Evolutionary conservation across 2,888 invertebrate genomes (phyloP).

Genomic region (Apotomis turbidana): DNA sequence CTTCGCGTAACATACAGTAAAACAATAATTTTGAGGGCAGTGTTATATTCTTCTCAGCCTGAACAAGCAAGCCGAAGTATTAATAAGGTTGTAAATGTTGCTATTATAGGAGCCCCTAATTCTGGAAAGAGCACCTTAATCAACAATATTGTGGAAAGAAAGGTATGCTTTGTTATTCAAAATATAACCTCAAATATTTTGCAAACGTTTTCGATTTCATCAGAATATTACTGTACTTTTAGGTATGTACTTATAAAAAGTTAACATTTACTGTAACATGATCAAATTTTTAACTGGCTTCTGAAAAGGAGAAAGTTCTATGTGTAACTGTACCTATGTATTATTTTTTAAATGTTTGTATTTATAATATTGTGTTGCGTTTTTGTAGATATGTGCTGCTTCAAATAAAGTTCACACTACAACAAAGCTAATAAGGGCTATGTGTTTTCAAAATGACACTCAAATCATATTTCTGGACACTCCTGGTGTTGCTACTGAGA

Average conservation of each 20-base stretch:
- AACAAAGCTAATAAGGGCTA: slow-evolving; percentile 87
- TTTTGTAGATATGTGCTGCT: slow-evolving; percentile 91
- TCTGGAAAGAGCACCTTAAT: slow-evolving; percentile 98
- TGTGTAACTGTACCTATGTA: too few species aligned
- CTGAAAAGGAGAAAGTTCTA: too few species aligned
- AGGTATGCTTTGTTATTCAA: slow-evolving; percentile 76
- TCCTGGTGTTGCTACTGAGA: slow-evolving; percentile 91
- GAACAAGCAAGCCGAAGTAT: slow-evolving; percentile 54
- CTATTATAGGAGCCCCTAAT: slow-evolving; percentile 97
- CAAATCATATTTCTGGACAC: slow-evolving; percentile 97
- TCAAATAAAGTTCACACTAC: slow-evolving; percentile 97
- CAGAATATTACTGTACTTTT: too few species aligned
- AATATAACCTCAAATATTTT: slow-evolving; percentile 2
- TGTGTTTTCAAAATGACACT: slow-evolving; percentile 88
- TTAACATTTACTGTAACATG: too few species aligned
- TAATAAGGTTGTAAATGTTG: slow-evolving; percentile 86
- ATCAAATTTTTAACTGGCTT: too few species aligned
- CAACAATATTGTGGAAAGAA: slow-evolving; percentile 91
- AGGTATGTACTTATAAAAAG: too few species aligned
- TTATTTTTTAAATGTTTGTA: background rate
- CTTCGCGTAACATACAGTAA: slow-evolving; percentile 50
- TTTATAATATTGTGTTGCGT: slow-evolving; percentile 14
- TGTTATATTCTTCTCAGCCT: slow-evolving; percentile 68
- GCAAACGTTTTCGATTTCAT: too few species aligned
- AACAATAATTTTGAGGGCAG: slow-evolving; percentile 50